Percentiles rank a stretch among this genome's conserved stretches.
phyloP scores from a whole-genome alignment of 2,797 vertebrate species.

The Pangasius mekongensis region DNA sequence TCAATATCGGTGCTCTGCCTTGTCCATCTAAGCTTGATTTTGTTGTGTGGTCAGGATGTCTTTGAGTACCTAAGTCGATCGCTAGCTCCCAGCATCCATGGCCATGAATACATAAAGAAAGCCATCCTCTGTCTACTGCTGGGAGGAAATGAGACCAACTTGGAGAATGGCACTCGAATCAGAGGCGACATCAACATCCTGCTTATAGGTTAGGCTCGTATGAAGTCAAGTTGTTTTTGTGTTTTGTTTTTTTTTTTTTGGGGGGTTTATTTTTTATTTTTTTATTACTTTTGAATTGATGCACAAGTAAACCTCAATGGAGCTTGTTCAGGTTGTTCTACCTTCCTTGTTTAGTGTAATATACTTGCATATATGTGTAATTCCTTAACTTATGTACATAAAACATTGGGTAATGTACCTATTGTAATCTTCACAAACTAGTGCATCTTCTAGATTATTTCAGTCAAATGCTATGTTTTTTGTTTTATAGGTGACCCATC shows the following conservation, averaged over 20 bases:
- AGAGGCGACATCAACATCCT: constrained; percentile 83
- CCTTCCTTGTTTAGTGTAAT: background rate
- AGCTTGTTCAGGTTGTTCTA: background rate
- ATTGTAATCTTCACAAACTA: background rate
- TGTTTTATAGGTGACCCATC: constrained; percentile 64
- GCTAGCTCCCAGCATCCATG: constrained; percentile 79
- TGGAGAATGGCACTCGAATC: constrained; percentile 76
- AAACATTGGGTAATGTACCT: background rate
- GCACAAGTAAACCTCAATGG: background rate
- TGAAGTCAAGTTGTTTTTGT: background rate
- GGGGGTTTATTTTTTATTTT: too few species aligned
- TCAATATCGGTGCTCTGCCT: background rate
- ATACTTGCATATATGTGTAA: too few species aligned
- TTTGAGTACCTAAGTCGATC: constrained; percentile 82
- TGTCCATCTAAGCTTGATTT: background rate
- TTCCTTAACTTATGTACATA: background rate
- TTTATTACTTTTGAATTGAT: background rate
- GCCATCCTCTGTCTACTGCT: constrained; percentile 78
- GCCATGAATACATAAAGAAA: constrained; percentile 82
- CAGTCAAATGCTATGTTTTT: background rate
- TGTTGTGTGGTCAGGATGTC: constrained; percentile 69
- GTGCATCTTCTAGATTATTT: background rate
- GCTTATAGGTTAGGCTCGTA: constrained; percentile 76
- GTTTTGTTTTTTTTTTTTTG: too few species aligned
- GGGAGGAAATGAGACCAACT: constrained; percentile 79